phyloP scores from a whole-genome alignment of 2,888 invertebrate genomes.

The Xestia xanthographa region DNA sequence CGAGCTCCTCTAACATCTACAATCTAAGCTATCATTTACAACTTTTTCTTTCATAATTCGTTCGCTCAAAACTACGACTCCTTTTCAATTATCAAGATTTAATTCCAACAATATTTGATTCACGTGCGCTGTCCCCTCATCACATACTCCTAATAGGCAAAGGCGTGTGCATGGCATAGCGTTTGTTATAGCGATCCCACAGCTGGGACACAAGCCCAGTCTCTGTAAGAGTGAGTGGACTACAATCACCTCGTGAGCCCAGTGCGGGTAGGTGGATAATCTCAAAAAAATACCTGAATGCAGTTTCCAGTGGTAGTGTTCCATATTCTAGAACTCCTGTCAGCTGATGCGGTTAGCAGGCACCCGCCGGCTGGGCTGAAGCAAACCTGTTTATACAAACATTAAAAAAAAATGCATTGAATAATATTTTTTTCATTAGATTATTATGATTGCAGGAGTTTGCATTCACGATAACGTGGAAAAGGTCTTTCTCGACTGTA shows the following conservation, averaged over 20 bases:
- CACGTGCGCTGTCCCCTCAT: background rate
- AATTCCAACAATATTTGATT: background rate
- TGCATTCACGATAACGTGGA: background rate
- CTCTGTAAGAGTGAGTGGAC: background rate
- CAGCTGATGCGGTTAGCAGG: slow-evolving; percentile 94
- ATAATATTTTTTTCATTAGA: background rate
- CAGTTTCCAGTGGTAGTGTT: slow-evolving; percentile 92
- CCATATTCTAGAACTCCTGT: slow-evolving; percentile 94
- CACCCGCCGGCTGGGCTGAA: slow-evolving; percentile 95
- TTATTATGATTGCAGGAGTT: background rate
- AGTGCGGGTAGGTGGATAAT: too few relatives aligned
- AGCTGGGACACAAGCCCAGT: background rate
- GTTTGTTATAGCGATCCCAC: background rate
- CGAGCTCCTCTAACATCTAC: too few relatives aligned
- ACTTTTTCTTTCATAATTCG: background rate
- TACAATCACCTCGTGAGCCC: background rate
- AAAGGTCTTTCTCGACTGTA: background rate
- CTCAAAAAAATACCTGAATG: slow-evolving; percentile 88
- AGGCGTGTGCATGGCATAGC: background rate
- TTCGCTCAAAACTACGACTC: background rate
- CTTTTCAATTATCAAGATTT: background rate
- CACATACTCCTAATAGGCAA: too few relatives aligned
- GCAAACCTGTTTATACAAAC: slow-evolving; percentile 89
- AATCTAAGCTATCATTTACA: background rate
- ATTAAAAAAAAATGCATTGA: too few relatives aligned